Evolutionary conservation across 2,888 invertebrate genomes (phyloP), one percentile per base, ranked within the genome.

Genomic region (Cephus spinipes): DNA sequence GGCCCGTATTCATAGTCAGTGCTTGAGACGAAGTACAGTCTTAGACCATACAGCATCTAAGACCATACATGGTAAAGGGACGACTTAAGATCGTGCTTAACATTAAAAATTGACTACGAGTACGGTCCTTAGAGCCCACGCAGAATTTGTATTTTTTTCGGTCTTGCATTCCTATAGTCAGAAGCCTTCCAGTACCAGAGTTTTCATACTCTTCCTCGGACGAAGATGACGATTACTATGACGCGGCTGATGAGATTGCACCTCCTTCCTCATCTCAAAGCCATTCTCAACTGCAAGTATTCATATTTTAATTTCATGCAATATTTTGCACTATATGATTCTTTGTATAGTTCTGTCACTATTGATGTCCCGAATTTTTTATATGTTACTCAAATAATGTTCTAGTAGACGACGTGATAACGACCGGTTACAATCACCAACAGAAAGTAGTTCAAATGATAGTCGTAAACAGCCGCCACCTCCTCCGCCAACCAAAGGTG

Each of bases 131-230:
- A 55, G 55, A 23, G 9, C 9, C 23, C 55, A 55, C 55, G 2
- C 23, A 55, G 9, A 55, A 55, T 15, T 4, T 55, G 9, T 23
- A 55, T 55, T 55, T 55, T 55, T 23, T 55, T 55, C 9, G 9
- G 23, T 6, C 2, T 55, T 55, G 1, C 23, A 55, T 9, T 55
- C 9, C 23, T 81, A 84, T 84, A 82, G 92, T 93, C 79, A 94
- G 94, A 92, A 94, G 94, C 79, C 93, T 95, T 79, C 93, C 95
- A 79, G 96, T 97, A 34, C 98, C 98, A 73, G 97, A 97, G 89
- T 97, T 96, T 80, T 98, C 98, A 1, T 99, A 98, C 92, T 99
- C 98, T n/a, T 98, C 98, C 88, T 98, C 98, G 40, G 99, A 99
- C 91, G 97, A 97, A 79, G 97, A 98, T 90, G 98, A 99, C 79